Conservation (phyloP, 2,113 vertebrate genomes). For the Tricholaema leucomelas region DNA sequence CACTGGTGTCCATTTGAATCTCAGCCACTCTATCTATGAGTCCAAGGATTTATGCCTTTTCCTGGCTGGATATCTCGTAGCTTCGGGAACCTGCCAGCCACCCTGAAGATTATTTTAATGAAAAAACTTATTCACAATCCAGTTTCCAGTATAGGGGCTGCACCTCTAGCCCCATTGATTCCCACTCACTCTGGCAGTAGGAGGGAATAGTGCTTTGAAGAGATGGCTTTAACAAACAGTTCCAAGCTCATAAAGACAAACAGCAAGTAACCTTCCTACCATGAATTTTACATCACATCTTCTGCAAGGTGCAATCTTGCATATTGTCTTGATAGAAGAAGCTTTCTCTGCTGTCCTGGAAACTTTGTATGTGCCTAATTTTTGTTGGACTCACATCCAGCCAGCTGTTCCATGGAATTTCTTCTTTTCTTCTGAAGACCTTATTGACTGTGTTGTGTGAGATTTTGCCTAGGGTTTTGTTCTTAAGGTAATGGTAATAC, state of each 20-base stretch:
- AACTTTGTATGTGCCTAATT: not conserved
- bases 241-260: not conserved
- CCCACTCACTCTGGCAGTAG: not conserved
- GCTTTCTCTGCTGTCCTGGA: not conserved
- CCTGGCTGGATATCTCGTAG: not conserved
- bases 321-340: not conserved
- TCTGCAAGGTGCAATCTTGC: not conserved
- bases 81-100: conserved; percentile 19
- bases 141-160: not conserved
- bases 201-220: not conserved
- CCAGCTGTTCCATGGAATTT: conserved; percentile 8
- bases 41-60: conserved; percentile 46
- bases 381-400: not conserved
- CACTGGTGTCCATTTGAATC: conserved; percentile 29
- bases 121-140: not conserved
- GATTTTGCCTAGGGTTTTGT: not conserved
- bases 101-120: not conserved
- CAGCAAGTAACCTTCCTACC: not conserved
- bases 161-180: not conserved
- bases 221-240: not conserved
- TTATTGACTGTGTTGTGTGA: not conserved
- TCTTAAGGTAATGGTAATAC: not conserved
- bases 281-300: not conserved
- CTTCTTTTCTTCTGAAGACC: not conserved
- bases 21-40: not conserved